Percentiles rank a stretch among this genome's conserved stretches.
Evolutionary conservation across 1,140 invertebrate genomes (phyloP).

Genomic region (Cepaea nemoralis): DNA sequence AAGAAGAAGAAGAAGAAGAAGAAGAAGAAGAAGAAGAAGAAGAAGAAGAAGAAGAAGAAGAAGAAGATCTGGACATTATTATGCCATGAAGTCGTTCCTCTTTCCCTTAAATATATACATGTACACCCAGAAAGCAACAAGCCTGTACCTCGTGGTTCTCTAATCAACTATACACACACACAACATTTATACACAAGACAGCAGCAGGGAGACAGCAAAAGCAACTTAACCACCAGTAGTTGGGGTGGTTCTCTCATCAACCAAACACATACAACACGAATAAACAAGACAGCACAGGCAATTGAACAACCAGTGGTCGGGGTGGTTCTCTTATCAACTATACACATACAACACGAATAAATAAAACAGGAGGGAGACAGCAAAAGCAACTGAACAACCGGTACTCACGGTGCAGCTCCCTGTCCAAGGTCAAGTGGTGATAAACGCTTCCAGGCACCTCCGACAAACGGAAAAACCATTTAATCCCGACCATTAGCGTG

Average conservation of each 20-base stretch:
- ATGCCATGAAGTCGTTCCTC: too few species aligned
- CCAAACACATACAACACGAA: not conserved
- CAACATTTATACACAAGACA: too few species aligned
- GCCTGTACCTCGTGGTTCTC: too few species aligned
- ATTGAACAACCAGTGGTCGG: not conserved
- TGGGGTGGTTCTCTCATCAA: too few species aligned
- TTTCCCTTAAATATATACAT: too few species aligned
- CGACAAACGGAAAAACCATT: conserved; percentile 74
- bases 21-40: too few species aligned
- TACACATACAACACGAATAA: not conserved
- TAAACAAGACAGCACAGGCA: not conserved
- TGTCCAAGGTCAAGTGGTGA: conserved; percentile 74
- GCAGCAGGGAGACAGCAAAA: not conserved
- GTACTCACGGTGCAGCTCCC: conserved; percentile 64
- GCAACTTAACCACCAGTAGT: too few species aligned
- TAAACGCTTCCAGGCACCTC: conserved; percentile 75
- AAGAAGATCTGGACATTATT: too few species aligned
- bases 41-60: too few species aligned
- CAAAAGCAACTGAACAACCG: not conserved
- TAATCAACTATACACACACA: too few species aligned
- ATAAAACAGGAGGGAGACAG: not conserved
- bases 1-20: too few species aligned
- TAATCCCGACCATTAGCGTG: conserved; percentile 74
- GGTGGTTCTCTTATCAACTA: not conserved
- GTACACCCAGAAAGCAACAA: too few species aligned